Percentiles rank a stretch among this genome's conserved stretches.
Evolutionary conservation across 1,140 invertebrate species (phyloP).

Genomic region (Diploscapter pachys): DNA sequence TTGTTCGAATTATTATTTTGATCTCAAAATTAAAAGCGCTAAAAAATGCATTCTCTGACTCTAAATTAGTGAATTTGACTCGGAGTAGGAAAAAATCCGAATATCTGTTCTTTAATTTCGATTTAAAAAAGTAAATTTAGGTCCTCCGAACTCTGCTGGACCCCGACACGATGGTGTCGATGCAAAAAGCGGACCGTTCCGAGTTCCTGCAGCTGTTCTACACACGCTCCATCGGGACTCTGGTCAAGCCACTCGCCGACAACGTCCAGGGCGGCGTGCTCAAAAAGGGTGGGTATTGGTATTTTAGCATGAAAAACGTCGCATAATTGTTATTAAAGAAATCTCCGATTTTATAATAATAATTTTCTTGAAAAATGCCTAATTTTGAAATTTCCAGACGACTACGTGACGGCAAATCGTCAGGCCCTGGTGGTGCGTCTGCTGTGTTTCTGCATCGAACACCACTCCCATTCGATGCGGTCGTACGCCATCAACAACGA

Average conservation of each 20-base stretch:
- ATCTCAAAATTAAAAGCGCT: too few relatives aligned
- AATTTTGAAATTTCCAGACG: constrained; percentile 68
- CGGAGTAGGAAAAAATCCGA: background rate
- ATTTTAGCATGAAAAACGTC: too few relatives aligned
- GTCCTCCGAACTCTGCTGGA: constrained; percentile 88
- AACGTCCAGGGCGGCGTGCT: constrained; percentile 43
- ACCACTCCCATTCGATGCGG: constrained; percentile 97
- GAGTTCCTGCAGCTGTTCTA: constrained; percentile 99
- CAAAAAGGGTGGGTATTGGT: constrained; percentile 15
- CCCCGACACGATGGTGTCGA: constrained; percentile 89
- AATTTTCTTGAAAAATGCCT: constrained; percentile 1
- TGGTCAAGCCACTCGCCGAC: constrained; percentile 49
- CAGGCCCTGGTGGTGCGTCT: constrained; percentile 89
- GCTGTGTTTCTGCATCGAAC: constrained; percentile 98
- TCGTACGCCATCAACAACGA: constrained; percentile 96
- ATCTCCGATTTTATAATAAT: background rate
- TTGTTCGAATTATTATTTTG: too few relatives aligned
- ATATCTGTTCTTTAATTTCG: background rate
- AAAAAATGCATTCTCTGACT: background rate
- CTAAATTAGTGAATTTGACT: constrained; percentile 10
- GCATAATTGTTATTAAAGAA: too few relatives aligned
- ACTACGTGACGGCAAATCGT: constrained; percentile 91
- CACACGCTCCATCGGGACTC: constrained; percentile 84
- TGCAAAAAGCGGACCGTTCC: constrained; percentile 84
- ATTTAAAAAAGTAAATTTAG: constrained; percentile 12